Conservation (phyloP, 2,888 invertebrate genomes). For the Blastobasis adustella region DNA sequence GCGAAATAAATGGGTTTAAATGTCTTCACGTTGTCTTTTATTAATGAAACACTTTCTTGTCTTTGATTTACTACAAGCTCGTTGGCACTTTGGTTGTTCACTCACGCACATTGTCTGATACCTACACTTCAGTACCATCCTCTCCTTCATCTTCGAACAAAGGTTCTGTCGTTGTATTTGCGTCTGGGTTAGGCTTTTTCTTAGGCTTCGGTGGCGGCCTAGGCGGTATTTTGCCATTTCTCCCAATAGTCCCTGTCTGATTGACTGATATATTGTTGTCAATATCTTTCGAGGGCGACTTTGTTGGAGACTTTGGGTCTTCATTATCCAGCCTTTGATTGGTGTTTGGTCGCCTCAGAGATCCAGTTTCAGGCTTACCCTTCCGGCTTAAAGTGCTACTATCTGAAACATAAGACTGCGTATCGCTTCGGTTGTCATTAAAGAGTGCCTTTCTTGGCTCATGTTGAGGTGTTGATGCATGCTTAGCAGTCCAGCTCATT, state of each 20-base stretch:
- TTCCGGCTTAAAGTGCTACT: conserved; percentile 56
- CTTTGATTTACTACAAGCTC: conserved; percentile 51
- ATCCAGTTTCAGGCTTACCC: conserved; percentile 72
- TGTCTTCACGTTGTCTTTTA: conserved; percentile 21
- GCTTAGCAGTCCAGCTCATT: conserved; percentile 70
- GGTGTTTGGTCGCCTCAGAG: conserved; percentile 48
- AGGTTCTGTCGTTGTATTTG: conserved; percentile 80
- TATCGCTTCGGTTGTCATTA: conserved; percentile 45
- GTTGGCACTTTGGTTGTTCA: conserved; percentile 63
- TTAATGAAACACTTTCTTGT: conserved; percentile 35
- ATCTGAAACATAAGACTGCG: conserved; percentile 47
- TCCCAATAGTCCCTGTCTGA: conserved; percentile 62
- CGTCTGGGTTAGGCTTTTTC: conserved; percentile 79
- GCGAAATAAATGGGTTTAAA: conserved; percentile 35
- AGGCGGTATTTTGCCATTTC: conserved; percentile 83
- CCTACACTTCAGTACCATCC: conserved; percentile 90
- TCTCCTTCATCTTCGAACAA: conserved; percentile 92
- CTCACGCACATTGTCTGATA: conserved; percentile 22
- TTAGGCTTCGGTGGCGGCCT: conserved; percentile 89
- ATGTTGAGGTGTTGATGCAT: conserved; percentile 61
- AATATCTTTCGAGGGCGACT: conserved; percentile 51
- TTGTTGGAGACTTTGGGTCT: conserved; percentile 49
- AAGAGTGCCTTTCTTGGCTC: conserved; percentile 60
- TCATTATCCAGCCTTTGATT: conserved; percentile 30
- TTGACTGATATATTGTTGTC: conserved; percentile 48